Evolutionary conservation across 2,888 invertebrate genomes (phyloP).

Genomic region (Vandiemenella viatica): DNA sequence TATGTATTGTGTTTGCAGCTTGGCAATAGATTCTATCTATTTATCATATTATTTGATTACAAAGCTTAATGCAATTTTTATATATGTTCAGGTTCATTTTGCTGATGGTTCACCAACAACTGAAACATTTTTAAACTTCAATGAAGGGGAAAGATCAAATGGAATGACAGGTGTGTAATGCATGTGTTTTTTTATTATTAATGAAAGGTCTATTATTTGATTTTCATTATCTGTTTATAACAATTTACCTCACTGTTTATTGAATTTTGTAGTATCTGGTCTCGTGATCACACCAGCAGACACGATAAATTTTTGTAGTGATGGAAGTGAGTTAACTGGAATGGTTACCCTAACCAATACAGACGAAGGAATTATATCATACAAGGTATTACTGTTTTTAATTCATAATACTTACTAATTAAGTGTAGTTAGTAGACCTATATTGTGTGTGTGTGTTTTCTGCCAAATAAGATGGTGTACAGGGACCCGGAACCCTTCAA

Average conservation of each 20-base stretch:
- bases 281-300: conserved; percentile 47
- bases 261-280: background rate
- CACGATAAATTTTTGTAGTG: conserved; percentile 49
- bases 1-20: too few relatives aligned
- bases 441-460: too few relatives aligned
- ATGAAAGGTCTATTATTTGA: too few relatives aligned
- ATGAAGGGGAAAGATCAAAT: conserved; percentile 18
- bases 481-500: too few relatives aligned
- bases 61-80: too few relatives aligned
- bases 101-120: conserved; percentile 41
- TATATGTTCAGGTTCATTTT: conserved; percentile 49
- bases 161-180: background rate
- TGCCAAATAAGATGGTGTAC: too few relatives aligned
- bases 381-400: conserved; percentile 47
- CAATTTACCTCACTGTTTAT: too few relatives aligned
- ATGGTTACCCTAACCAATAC: conserved; percentile 54
- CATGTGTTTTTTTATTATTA: too few relatives aligned
- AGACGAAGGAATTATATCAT: conserved; percentile 44
- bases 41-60: too few relatives aligned
- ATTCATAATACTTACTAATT: background rate
- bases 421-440: too few relatives aligned
- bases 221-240: too few relatives aligned
- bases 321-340: conserved; percentile 50
- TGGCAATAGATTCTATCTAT: too few relatives aligned
- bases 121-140: conserved; percentile 26